These are phyloP conservation scores for Andrena camellia DNA, from an alignment of 2,888 invertebrate species.

Conservation along the genomic window DNA sequence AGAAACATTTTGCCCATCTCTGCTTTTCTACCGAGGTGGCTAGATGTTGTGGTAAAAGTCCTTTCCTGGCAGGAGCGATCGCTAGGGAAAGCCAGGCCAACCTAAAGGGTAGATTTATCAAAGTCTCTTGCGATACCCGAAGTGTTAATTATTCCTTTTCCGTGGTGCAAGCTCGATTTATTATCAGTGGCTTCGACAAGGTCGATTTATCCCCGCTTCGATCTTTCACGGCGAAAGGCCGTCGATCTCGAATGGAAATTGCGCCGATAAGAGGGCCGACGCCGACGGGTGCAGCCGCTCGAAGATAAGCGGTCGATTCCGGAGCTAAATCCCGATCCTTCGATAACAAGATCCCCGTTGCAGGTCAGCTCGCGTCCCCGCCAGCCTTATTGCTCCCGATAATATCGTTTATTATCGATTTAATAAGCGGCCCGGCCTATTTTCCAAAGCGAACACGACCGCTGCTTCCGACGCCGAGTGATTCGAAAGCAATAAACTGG, in stretches of 20 bases:
- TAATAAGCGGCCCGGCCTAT: constrained; percentile 55
- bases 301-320: constrained; percentile 29
- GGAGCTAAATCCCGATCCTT: constrained; percentile 35
- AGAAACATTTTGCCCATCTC: no score
- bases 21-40: no score
- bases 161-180: neutral
- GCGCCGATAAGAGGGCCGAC: constrained; percentile 5
- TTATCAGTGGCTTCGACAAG: neutral
- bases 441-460: constrained; percentile 19
- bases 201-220: neutral
- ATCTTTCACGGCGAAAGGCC: neutral
- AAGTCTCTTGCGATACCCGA: no score
- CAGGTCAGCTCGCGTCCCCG: neutral
- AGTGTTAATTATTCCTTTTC: constrained; percentile 32
- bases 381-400: constrained; percentile 37
- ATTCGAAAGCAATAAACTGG: constrained; percentile 40
- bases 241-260: constrained; percentile 25
- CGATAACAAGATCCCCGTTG: constrained; percentile 49
- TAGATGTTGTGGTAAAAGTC: no score
- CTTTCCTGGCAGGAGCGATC: no score
- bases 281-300: neutral
- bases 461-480: constrained; percentile 30
- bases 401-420: constrained; percentile 62
- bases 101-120: no score
- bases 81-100: no score